These are phyloP conservation scores for Lepus timidus DNA, from an alignment of 2,113 vertebrate genomes.

Conservation along the genomic window DNA sequence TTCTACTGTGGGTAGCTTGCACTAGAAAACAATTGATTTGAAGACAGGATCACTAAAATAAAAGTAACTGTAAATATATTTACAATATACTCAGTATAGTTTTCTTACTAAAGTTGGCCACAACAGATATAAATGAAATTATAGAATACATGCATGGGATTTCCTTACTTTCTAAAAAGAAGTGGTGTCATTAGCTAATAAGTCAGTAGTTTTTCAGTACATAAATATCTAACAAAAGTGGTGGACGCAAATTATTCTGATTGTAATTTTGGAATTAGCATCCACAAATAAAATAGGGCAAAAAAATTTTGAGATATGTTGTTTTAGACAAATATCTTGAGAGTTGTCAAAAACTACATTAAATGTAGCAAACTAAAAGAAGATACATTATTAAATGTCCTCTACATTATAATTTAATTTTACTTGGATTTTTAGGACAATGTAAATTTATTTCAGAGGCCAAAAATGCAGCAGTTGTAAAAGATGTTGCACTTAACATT, in stretches of 20 bases:
- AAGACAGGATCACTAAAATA: slow-evolving; percentile 10
- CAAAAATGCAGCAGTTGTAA: not conserved
- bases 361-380: not conserved
- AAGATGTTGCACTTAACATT: not conserved
- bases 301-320: not conserved
- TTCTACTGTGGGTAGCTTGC: slow-evolving; percentile 91
- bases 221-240: not conserved
- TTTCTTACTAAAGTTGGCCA: not conserved
- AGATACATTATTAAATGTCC: not conserved
- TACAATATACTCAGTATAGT: not conserved
- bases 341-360: not conserved
- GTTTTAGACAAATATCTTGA: slow-evolving; percentile 4
- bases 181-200: not conserved
- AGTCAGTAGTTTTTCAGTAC: not conserved
- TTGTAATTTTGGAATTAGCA: not conserved
- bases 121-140: not conserved
- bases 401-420: not conserved
- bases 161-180: not conserved
- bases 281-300: not conserved
- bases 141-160: not conserved
- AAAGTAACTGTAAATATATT: not conserved
- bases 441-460: not conserved
- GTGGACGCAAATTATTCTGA: not conserved
- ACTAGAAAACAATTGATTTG: slow-evolving; percentile 89
- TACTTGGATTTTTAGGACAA: not conserved